Base-by-base conservation (phyloP, 2,888 invertebrate species). In the Coremacera marginata region DNA sequence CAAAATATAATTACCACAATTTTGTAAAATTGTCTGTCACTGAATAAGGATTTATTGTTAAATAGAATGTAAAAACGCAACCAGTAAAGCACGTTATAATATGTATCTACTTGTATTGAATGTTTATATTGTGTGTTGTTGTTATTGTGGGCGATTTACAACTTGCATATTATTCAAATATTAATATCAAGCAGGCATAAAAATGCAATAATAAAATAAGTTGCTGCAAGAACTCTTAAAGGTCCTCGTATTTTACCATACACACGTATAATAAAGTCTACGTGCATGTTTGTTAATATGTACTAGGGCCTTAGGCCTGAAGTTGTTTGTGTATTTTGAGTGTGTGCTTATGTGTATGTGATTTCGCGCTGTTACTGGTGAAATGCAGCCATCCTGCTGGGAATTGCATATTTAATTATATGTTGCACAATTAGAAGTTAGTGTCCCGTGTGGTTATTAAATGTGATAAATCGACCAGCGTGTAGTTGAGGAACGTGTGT, bases 21-120 rank as follows among this genome's bases (percentile, higher is more conserved):
- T 60, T 60, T 27, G 25, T 60, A 22, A 60, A 60, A 22, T 27
- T 25, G 57, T 57, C 9, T 57, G 2, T 60, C 57, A 14, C 14
- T 25, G 25, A 0, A 9, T 11, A 60, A 9, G 44, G 44, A 44
- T 22, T 27, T 11, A 22, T n/a, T 37, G 22, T 9, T 19, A 79
- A 80, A 81, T 82, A 79, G 80, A 78, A 80, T 81, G 80, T 77
- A 79, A 81, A 44, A 73, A 57, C 70, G 51, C 65, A 34, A n/a
- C 51, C 65, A 19, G 70, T 34, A n/a, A 63, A 60, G 67, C n/a
- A 68, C 68, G 52, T 22, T 65, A 34, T 19, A n/a, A 19, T 5
- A 7, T 34, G 22, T 37, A 9, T 9, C 44, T 34, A n/a, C 57
- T 70, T 77, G 49, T 52, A 57, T 19, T 19, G 22, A 22, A 62